Evolutionary conservation across 2,113 vertebrate genomes (phyloP), one percentile per base, ranked within the genome.

Genomic region (Myrmecophaga tridactyla): DNA sequence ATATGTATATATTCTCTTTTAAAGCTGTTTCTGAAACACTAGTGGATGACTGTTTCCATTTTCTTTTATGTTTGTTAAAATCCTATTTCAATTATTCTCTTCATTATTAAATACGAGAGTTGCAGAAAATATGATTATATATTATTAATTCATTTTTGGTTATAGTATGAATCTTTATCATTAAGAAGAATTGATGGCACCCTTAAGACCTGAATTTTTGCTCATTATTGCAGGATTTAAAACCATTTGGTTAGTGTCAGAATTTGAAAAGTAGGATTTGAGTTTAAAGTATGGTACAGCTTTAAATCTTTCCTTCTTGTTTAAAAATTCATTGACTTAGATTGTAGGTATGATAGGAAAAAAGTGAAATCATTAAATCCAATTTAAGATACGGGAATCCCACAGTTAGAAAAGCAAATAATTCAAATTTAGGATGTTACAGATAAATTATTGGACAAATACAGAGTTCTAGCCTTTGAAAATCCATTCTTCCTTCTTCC

Each of bases 71-170:
- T 70, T 93, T 92, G 43, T 95, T 96, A 95, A 96, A 92, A 94
- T 94, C 62, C 67, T 91, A 65, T 65, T 96, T 87, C 93, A 95
- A 90, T 89, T 89, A 93, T 96, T 94, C n/a, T 94, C 67, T 85
- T 92, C 76, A 36, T 93, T 86, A 92, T 95, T 93, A 96, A 96
- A 96, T 94, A 95, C 92, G 88, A 88, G 51, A 84, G 17, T 82
- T 97, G 70, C 96, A 88, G 94, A 96, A 97, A 96, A 88, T 81
- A 96, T 96, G 62, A 67, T 73, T 89, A 93, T 92, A n/a, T 95
- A 88, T 93, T 96, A 96, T n/a, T n/a, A n/a, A n/a, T 96, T 96
- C 88, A 90, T 87, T 95, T 97, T 96, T 95, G 23, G 56, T 93
- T 97, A 82, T 13, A n/a, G n/a, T 77, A 46, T 82, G 46, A 39